Evolutionary conservation across 1,140 invertebrate genomes (phyloP), one percentile per base, ranked within the genome.

Genomic region (Arctopsyche grandis): DNA sequence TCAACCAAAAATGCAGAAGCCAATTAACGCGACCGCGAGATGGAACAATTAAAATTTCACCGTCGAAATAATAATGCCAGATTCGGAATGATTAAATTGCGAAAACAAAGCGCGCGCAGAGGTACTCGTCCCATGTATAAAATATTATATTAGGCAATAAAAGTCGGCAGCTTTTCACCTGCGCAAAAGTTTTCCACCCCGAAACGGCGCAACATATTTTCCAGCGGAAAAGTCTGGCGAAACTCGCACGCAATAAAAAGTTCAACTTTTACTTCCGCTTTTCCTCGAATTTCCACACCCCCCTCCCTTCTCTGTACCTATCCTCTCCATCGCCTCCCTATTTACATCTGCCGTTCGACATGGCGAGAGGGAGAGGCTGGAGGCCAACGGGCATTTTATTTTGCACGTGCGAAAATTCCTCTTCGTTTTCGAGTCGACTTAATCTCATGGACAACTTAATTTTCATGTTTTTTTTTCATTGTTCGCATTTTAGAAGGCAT

Each of bases 21-120:
- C 80, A 81, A 78, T 78, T 78, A 81, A 58, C 58, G 76, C 63
- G 75, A 63, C 75, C 56, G 22, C 26, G 19, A 48, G 69, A 69
- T 26, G 76, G 44, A 78, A 78, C 76, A 78, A 78, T 78, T 69
- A 78, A 78, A 78, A 69, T 77, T 78, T 78, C 76, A 78, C 22
- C 56, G 56, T 26, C 48, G 29, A 38, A 38, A 38, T 38, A 38
- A 38, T 38, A 38, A n/a, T 5, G 66, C 10, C 16, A 16, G 29
- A 29, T 38, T 16, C 14, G 24, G 26, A 38, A 38, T 38, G 29
- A 38, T 38, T 38, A 38, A 38, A 38, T 38, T 38, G 29, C 56
- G n/a, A 58, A 58, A 58, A 58, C 56, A 38, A 38, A 38, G 7
- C 29, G 29, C 29, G 29, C 29, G 7, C 29, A 38, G 29, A 7